Conservation (phyloP, 2,113 vertebrate species). For the Cavia aperea region DNA sequence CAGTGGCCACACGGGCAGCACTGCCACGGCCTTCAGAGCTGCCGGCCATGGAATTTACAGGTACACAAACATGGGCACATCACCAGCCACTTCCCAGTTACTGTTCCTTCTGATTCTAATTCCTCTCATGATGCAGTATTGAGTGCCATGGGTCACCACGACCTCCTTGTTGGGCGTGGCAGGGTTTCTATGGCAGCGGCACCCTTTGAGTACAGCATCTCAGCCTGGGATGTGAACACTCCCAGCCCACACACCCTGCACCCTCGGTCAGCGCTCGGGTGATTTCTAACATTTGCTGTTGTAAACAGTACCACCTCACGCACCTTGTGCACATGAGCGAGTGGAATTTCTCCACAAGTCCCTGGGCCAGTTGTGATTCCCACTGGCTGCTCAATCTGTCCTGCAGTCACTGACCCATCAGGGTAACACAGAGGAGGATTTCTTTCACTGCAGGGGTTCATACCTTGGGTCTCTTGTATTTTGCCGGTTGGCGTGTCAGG, state of each 20-base stretch:
- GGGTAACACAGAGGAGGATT: neutral
- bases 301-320: no score
- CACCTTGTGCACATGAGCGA: neutral
- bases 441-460: neutral
- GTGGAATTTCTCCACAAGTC: neutral
- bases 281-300: neutral
- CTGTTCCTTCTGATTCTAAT: neutral
- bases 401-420: neutral
- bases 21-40: no score
- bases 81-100: neutral
- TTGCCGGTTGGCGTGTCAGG: neutral
- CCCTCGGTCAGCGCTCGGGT: rapidly evolving
- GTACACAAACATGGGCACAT: neutral
- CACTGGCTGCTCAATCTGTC: neutral
- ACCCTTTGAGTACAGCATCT: neutral
- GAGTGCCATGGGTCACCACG: rapidly evolving
- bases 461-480: neutral
- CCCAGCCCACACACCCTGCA: neutral
- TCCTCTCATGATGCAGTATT: neutral
- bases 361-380: neutral
- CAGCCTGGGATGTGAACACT: neutral
- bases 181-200: rapidly evolving
- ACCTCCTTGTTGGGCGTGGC: neutral
- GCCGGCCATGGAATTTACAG: rapidly evolving
- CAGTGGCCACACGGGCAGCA: no score